Base-by-base conservation (phyloP, 2,888 invertebrate genomes). In the Prenolepis imparis region DNA sequence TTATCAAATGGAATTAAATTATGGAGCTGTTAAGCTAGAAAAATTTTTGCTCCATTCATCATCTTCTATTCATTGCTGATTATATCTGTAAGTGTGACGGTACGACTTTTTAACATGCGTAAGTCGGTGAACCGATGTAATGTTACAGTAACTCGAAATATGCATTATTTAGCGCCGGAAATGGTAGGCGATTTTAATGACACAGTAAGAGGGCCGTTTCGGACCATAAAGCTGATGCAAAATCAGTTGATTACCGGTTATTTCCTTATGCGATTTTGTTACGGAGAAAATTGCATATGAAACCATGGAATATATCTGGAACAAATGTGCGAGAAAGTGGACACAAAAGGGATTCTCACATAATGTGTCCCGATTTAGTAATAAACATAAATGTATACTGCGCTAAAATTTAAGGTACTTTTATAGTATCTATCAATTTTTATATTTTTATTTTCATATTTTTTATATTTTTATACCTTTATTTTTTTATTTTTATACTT, bases 91-190 rank as follows among this genome's bases (percentile, higher is more conserved):
- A 70, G 2, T 21, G 32, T 44, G 48, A 21, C 32, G 11, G 12
- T 39, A 64, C 9, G 15, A 5, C 11, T 28, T n/a, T 39, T 52
- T 55, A 28, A 32, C 18, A 11, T 52, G 24, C n/a, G 48, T 44
- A 55, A 82, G 68, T 75, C 61, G 36, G 68, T 63, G 59, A 77
- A 83, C 48, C 73, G 82, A 81, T 59, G 83, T 84, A 88, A 84
- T 28, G 15, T 57, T 64, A 57, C 44, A 32, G 18, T 55, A 21
- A 39, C 55, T 70, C 63, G 18, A 70, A 59, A 32, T 41, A 39
- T 32, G n/a, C 59, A 59, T 82, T 80, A 80, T 84, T 81, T 75
- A 80, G 52, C 63, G 28, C 28, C 67, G 80, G 77, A 78, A 75
- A 80, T 70, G 52, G 41, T n/a, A 78, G 77, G 70, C 32, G 52